phyloP scores from a whole-genome alignment of 2,113 vertebrate genomes.

The Dolichotis patagonum region DNA sequence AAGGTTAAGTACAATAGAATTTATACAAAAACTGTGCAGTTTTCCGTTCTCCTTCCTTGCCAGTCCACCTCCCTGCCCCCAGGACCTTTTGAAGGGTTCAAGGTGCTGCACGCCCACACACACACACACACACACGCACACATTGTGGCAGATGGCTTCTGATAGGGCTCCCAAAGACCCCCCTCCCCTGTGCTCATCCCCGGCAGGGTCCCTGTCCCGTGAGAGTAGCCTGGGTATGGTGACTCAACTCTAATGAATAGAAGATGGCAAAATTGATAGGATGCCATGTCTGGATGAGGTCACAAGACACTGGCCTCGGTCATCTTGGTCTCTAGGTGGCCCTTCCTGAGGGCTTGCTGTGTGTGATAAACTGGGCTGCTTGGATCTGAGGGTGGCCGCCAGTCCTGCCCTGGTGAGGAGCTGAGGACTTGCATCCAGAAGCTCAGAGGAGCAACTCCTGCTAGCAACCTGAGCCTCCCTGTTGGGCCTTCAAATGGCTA shows the following conservation, averaged over 20 bases:
- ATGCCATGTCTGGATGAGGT: background rate
- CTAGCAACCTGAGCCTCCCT: background rate
- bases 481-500: background rate
- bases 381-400: background rate
- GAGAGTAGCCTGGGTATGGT: background rate
- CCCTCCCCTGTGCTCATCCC: background rate
- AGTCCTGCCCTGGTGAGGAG: background rate
- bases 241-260: background rate
- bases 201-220: background rate
- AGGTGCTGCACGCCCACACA: background rate
- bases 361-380: background rate
- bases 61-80: background rate
- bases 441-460: background rate
- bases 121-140: background rate
- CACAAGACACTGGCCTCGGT: background rate
- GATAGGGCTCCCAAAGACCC: background rate
- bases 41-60: background rate
- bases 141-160: background rate
- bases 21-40: background rate
- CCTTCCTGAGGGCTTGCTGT: background rate
- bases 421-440: background rate
- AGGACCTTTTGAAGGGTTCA: background rate
- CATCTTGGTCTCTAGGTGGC: background rate
- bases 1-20: constrained; percentile 3
- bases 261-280: background rate